A percentile compares a stretch with the other conserved stretches of the same genome.
Conservation (phyloP, 2,888 invertebrate species). For the Teleiodes luculella region DNA sequence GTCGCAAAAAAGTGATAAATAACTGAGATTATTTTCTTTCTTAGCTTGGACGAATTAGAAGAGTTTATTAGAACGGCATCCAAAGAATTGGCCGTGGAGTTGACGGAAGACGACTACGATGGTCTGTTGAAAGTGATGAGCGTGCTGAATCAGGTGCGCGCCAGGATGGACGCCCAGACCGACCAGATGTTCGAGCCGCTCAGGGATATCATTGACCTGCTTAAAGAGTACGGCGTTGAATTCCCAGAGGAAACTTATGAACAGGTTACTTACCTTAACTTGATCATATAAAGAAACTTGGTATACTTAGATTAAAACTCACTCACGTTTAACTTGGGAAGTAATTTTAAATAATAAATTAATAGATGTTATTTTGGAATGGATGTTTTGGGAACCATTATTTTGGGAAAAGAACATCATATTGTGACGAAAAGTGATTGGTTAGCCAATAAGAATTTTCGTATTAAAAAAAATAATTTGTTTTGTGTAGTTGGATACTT, state of each 20-base stretch:
- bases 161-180: constrained; percentile 80
- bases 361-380: no score
- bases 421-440: no score
- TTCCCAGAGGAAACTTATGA: constrained; percentile 88
- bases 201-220: constrained; percentile 89
- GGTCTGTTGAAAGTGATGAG: constrained; percentile 90
- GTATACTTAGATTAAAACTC: background rate
- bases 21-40: constrained; percentile 13
- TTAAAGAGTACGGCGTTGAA: constrained; percentile 91
- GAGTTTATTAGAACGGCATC: constrained; percentile 89
- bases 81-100: constrained; percentile 82
- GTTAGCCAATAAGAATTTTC: no score
- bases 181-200: constrained; percentile 95
- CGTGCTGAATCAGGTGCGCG: constrained; percentile 89
- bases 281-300: no score
- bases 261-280: constrained; percentile 82
- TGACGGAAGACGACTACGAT: constrained; percentile 91
- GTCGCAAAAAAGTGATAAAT: no score
- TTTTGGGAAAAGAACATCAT: no score
- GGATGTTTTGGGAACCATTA: no score
- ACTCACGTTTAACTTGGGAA: no score
- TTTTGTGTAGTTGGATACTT: constrained; percentile 77
- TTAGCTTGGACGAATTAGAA: constrained; percentile 85
- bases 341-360: no score
- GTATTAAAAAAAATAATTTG: background rate